Conservation (phyloP, 53 echinoderm and acorn worm species). For the Patiria pectinifera region DNA sequence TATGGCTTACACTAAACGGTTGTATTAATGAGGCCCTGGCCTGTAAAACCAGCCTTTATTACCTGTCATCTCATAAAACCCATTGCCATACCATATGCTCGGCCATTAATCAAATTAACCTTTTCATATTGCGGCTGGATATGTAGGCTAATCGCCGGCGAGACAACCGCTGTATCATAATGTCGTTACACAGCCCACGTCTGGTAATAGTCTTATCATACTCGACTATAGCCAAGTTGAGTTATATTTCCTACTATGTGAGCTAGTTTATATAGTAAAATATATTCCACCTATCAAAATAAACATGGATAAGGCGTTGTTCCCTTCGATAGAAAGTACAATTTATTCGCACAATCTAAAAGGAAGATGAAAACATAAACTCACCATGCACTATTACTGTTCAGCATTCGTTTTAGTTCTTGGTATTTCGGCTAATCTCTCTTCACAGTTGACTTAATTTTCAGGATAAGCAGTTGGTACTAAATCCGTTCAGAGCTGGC, state of each 20-base stretch:
- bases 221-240: not conserved
- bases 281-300: not conserved
- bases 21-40: not conserved
- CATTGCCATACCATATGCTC: constrained; percentile 4
- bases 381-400: too few relatives aligned
- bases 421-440: too few relatives aligned
- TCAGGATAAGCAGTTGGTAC: too few relatives aligned
- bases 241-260: not conserved
- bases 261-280: not conserved
- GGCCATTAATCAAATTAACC: constrained; percentile 38
- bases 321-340: too few relatives aligned
- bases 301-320: too few relatives aligned
- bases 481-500: too few relatives aligned
- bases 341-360: too few relatives aligned
- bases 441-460: too few relatives aligned
- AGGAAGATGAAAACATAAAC: too few relatives aligned
- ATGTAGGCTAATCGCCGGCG: constrained; percentile 56
- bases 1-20: not conserved
- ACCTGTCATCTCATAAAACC: not conserved
- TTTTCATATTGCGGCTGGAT: constrained; percentile 42
- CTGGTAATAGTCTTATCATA: constrained; percentile 40
- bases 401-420: too few relatives aligned
- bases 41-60: constrained; percentile 25
- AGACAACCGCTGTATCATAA: constrained; percentile 52
- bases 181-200: constrained; percentile 33